Evolutionary conservation across 1,140 invertebrate species (phyloP).

Genomic region (Pentalonia nigronervosa): DNA sequence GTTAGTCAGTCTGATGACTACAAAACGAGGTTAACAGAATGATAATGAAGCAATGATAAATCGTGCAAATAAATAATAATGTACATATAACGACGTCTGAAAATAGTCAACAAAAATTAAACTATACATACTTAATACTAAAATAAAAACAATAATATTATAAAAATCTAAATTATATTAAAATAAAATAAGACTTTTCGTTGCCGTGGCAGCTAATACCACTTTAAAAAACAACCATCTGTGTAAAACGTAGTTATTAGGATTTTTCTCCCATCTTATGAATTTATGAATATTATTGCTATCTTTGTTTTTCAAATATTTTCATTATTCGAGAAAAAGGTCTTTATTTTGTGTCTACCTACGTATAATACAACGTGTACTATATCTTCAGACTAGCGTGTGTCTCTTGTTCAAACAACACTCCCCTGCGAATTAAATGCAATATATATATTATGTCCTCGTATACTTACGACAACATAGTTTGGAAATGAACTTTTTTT

Average conservation of each 20-base stretch:
- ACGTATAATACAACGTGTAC: neutral
- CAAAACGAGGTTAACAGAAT: too few relatives aligned
- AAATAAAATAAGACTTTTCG: neutral
- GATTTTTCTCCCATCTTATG: neutral
- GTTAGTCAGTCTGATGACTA: too few relatives aligned
- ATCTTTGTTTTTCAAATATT: neutral
- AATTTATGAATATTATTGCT: neutral
- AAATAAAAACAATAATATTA: too few relatives aligned
- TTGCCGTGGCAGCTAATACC: neutral
- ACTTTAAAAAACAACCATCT: neutral
- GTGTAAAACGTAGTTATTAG: neutral
- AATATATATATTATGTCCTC: slow-evolving; percentile 3
- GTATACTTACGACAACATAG: neutral
- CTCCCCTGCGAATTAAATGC: neutral
- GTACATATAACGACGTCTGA: too few relatives aligned
- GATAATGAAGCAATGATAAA: too few relatives aligned
- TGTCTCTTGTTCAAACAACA: neutral
- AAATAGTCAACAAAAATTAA: too few relatives aligned
- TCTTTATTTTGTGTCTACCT: neutral
- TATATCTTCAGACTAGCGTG: neutral
- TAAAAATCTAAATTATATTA: neutral
- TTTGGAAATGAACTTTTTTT: neutral
- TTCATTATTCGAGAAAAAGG: neutral
- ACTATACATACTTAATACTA: too few relatives aligned
- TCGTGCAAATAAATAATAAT: too few relatives aligned